Evolutionary conservation across 2,888 invertebrate genomes (phyloP).

Genomic region (Anarsia innoxiella): DNA sequence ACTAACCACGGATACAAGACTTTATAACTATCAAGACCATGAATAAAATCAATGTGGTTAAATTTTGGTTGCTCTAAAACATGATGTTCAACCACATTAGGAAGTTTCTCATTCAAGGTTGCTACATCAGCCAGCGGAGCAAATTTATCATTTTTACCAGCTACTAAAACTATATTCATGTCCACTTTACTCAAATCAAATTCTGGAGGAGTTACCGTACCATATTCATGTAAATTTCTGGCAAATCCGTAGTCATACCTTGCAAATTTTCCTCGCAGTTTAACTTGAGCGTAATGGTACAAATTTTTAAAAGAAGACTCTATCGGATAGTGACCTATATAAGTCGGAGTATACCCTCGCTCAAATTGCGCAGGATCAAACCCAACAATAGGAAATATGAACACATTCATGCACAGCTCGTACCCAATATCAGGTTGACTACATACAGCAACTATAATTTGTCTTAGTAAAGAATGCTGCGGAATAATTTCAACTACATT

Average conservation of each 20-base stretch:
- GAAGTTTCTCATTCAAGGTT: slow-evolving; percentile 21
- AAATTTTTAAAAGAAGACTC: slow-evolving; percentile 29
- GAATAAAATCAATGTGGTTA: slow-evolving; percentile 34
- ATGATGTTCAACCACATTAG: slow-evolving; percentile 30
- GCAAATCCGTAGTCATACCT: slow-evolving; percentile 24
- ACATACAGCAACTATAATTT: background rate
- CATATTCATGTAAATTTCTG: slow-evolving; percentile 22
- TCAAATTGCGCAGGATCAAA: slow-evolving; percentile 68
- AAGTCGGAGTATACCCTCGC: slow-evolving; percentile 39
- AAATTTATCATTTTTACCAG: slow-evolving; percentile 68
- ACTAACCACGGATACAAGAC: slow-evolving; percentile 32
- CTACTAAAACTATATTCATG: slow-evolving; percentile 46
- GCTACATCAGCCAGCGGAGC: slow-evolving; percentile 35
- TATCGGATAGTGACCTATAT: slow-evolving; percentile 29
- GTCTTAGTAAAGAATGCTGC: slow-evolving; percentile 15
- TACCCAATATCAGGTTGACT: background rate
- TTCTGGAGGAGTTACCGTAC: slow-evolving; percentile 20
- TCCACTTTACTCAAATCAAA: slow-evolving; percentile 29
- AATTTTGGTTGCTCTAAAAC: slow-evolving; percentile 25
- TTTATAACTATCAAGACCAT: slow-evolving; percentile 30
- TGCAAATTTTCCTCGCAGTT: slow-evolving; percentile 13
- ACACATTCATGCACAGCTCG: slow-evolving; percentile 30
- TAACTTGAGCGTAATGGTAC: slow-evolving; percentile 26
- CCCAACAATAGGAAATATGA: slow-evolving; percentile 56
- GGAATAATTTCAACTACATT: slow-evolving; percentile 26